These are phyloP conservation scores for Clostera curtula DNA, from an alignment of 2,888 invertebrate species.

Conservation along the genomic window DNA sequence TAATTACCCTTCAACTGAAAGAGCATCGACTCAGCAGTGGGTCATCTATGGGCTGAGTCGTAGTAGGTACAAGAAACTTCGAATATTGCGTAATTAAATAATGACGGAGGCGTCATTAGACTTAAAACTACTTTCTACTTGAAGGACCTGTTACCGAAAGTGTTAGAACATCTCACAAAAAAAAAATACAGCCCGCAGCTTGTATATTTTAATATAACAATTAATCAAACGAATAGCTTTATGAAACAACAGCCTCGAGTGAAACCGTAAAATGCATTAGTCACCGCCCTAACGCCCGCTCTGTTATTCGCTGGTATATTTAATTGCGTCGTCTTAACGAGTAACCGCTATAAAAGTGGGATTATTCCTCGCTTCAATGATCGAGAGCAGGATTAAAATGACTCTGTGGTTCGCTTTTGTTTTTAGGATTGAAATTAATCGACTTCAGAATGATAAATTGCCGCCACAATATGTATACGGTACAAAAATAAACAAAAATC, in stretches of 20 bases:
- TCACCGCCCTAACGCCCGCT: constrained; percentile 24
- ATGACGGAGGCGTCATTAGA: no score
- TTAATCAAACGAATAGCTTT: constrained; percentile 21
- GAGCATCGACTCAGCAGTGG: no score
- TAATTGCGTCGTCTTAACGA: constrained; percentile 38
- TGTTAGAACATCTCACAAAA: no score
- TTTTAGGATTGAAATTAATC: constrained; percentile 19
- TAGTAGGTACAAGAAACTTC: no score
- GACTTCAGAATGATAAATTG: constrained; percentile 21
- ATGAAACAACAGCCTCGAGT: constrained; percentile 18
- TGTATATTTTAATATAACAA: constrained; percentile 16
- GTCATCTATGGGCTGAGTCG: no score
- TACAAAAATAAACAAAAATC: no score
- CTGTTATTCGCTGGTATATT: constrained; percentile 35
- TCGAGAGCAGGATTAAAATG: constrained; percentile 32
- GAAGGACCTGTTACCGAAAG: no score
- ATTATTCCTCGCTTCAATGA: constrained; percentile 28
- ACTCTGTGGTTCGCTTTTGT: constrained; percentile 30
- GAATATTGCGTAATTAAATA: no score
- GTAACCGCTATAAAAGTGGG: constrained; percentile 29
- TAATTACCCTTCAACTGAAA: no score
- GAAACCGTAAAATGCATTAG: constrained; percentile 26
- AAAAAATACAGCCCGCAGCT: no score
- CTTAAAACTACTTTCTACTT: no score
- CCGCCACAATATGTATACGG: no score